Evolutionary conservation across 2,797 vertebrate species (phyloP), one percentile per base, ranked within the genome.

Genomic region (Tokudaia tokunoshimensis): DNA sequence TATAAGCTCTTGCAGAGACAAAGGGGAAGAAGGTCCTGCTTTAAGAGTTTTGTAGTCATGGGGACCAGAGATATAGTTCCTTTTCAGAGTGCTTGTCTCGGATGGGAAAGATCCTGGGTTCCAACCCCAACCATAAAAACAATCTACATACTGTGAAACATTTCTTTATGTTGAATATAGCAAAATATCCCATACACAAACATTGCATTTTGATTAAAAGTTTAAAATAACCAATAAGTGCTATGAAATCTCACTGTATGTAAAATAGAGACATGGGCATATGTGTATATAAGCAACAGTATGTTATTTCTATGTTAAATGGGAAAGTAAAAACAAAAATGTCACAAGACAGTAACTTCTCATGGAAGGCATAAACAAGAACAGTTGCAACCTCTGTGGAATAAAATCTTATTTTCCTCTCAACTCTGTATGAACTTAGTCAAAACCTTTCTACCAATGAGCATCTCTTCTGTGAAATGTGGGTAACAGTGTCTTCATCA

Each of bases 1-100:
- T 65, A 72, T n/a, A 88, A 47, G n/a, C 61, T 89, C 91, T 86
- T 72, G 37, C 72, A 41, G 52, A 65, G 63, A 67, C 89, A 96
- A 91, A 83, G 41, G 34, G 61, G 24, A 59, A 37, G 34, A 50
- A 83, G 6, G 34, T 57, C 6, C 41, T 88, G 52, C 65, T 31
- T 47, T 86, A 92, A 74, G 92, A 89, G 92, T 79, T 63, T 65
- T 10, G 9, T 31, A 26, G 7, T 70, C 72, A 86, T 31, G 26
- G 37, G n/a, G 65, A 19, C 24, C 29, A 89, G 19, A 34, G 37
- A 61, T 34, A 88, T 19, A 88, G 26, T 11, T 88, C 72, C 29
- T 44, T 31, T 29, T 14, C 34, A 47, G 55, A 76, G 72, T 24
- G 19, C 17, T 63, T 50, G 19, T 75, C 57, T 24, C 50, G 19